A percentile compares a stretch with the other conserved stretches of the same genome.
phyloP scores from a whole-genome alignment of 1,140 invertebrate species.

The Diprion similis region DNA sequence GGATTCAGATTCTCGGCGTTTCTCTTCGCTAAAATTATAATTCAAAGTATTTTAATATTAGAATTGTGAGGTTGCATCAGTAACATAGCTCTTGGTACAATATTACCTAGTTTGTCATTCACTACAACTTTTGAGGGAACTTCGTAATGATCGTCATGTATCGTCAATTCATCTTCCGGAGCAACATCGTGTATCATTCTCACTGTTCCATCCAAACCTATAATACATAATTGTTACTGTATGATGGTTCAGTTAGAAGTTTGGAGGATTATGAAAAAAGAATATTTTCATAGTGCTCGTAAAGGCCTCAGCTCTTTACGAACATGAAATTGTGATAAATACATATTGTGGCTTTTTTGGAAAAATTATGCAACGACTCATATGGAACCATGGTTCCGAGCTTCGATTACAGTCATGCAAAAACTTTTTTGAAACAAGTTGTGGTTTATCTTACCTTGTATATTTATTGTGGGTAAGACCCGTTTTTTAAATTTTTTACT shows the following conservation, averaged over 20 bases:
- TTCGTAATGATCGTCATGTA: neutral
- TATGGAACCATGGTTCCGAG: too few species aligned
- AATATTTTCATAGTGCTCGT: neutral
- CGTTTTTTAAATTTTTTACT: neutral
- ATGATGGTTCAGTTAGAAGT: too few species aligned
- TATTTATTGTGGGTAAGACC: neutral
- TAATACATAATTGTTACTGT: neutral
- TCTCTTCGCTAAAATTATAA: neutral
- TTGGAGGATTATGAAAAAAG: too few species aligned
- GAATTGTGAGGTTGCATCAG: neutral
- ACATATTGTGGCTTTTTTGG: neutral
- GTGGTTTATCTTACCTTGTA: neutral
- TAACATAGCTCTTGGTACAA: neutral
- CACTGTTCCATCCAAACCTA: neutral
- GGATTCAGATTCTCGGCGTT: too few species aligned
- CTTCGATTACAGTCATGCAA: too few species aligned
- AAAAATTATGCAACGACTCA: neutral
- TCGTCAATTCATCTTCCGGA: neutral
- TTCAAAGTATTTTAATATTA: neutral
- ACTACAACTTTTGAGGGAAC: neutral
- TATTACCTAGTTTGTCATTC: neutral
- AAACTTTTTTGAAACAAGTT: too few species aligned
- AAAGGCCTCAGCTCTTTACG: too few species aligned
- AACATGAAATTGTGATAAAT: neutral
- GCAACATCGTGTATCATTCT: neutral